These are phyloP conservation scores for Kryptolebias marmoratus DNA, from an alignment of 2,113 vertebrate genomes.

Conservation along the genomic window DNA sequence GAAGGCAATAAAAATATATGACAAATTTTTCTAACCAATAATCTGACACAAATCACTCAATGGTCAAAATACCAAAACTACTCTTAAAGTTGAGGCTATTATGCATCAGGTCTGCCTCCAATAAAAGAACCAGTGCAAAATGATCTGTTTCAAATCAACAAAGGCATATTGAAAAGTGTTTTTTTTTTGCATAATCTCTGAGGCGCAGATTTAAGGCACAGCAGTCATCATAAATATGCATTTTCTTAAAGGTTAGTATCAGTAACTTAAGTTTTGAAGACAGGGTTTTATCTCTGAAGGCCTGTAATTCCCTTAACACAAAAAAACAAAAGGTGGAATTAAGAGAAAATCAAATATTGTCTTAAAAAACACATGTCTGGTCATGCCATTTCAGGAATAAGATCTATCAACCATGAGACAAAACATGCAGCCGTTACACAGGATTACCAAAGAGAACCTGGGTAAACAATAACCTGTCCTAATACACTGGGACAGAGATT, in stretches of 20 bases:
- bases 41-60: constrained; percentile 31
- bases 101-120: constrained; percentile 66
- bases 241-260: constrained; percentile 70
- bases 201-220: constrained; percentile 40
- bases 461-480: constrained; percentile 72
- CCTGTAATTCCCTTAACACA: constrained; percentile 69
- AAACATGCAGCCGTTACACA: constrained; percentile 77
- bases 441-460: constrained; percentile 80
- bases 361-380: constrained; percentile 67
- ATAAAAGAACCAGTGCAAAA: constrained; percentile 35
- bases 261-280: constrained; percentile 60
- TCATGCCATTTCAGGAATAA: constrained; percentile 72
- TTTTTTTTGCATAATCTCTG: constrained; percentile 50
- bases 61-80: constrained; percentile 56
- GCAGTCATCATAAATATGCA: constrained; percentile 39
- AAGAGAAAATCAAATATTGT: constrained; percentile 45
- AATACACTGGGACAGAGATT: constrained; percentile 71
- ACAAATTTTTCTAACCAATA: constrained; percentile 37
- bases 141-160: constrained; percentile 38
- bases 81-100: constrained; percentile 53
- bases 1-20: no score
- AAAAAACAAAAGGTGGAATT: constrained; percentile 56
- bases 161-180: constrained; percentile 22
- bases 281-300: constrained; percentile 57
- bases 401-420: constrained; percentile 66